These are phyloP conservation scores for Spinibarbus caldwelli DNA, from an alignment of 2,797 vertebrate species.

Conservation along the genomic window DNA sequence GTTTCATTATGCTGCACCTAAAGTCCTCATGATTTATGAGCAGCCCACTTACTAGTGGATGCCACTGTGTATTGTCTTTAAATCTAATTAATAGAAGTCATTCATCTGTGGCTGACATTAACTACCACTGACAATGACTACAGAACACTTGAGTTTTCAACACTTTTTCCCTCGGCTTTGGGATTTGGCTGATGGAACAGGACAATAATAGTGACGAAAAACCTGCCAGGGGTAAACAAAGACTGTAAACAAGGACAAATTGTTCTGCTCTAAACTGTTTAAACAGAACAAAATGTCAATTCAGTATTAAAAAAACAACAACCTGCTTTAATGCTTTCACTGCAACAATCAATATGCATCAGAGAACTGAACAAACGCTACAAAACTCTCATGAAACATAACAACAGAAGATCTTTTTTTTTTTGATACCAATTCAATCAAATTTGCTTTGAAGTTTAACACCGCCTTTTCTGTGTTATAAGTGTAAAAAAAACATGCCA, in stretches of 20 bases:
- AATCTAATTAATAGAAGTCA: conserved; percentile 66
- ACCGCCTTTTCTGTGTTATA: neutral
- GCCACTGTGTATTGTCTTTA: conserved; percentile 58
- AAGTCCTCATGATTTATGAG: conserved; percentile 63
- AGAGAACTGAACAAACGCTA: conserved; percentile 1
- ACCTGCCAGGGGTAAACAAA: conserved; percentile 39
- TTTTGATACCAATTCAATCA: neutral
- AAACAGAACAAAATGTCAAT: conserved; percentile 17
- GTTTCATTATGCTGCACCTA: conserved; percentile 50
- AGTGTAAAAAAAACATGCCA: conserved; percentile 5
- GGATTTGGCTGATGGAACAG: conserved; percentile 37
- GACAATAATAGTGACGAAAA: conserved; percentile 30
- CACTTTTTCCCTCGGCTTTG: conserved; percentile 6
- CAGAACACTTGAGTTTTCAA: conserved; percentile 37
- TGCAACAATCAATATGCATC: conserved; percentile 23
- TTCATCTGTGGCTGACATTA: conserved; percentile 68
- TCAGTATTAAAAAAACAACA: neutral
- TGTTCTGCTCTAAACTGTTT: conserved; percentile 21
- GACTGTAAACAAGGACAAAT: conserved; percentile 50
- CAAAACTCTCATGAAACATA: neutral
- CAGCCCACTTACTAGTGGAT: conserved; percentile 53
- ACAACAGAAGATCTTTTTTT: neutral
- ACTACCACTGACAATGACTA: conserved; percentile 63
- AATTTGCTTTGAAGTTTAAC: neutral
- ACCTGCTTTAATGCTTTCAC: neutral